phyloP scores from a whole-genome alignment of 2,797 vertebrate genomes.

The Pantherophis alleghaniensis region DNA sequence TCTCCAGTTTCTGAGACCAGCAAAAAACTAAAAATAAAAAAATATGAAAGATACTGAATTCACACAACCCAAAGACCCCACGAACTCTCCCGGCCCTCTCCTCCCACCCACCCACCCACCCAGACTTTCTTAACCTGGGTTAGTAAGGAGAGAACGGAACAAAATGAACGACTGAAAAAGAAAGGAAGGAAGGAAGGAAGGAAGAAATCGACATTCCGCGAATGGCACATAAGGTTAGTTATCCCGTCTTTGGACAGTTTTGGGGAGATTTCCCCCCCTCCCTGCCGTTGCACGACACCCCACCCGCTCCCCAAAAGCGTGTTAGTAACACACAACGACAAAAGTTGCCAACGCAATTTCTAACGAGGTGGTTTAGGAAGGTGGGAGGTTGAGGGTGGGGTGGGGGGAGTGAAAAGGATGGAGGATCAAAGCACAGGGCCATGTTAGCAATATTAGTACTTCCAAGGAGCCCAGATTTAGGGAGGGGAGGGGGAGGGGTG shows the following conservation, averaged over 20 bases:
- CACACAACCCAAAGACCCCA: not conserved
- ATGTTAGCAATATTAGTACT: constrained; percentile 63
- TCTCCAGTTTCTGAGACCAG: constrained; percentile 29
- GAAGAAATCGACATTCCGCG: constrained; percentile 87
- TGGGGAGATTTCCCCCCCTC: not conserved
- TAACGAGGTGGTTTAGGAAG: constrained; percentile 53
- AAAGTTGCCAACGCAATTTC: constrained; percentile 60
- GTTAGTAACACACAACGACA: constrained; percentile 71
- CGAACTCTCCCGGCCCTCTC: not conserved
- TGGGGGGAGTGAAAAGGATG: constrained; percentile 46
- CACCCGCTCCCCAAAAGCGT: constrained; percentile 48
- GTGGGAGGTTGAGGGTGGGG: constrained; percentile 26
- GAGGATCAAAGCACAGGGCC: constrained; percentile 35
- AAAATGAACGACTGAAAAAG: constrained; percentile 68
- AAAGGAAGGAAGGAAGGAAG: constrained; percentile 46
- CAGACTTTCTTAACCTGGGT: constrained; percentile 70
- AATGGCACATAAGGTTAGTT: constrained; percentile 86
- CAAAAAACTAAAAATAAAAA: not conserved
- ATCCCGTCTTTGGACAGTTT: constrained; percentile 44
- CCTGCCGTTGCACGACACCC: not conserved
- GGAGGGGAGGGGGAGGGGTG: not conserved
- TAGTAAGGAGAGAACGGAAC: constrained; percentile 76
- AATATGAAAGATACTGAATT: constrained; percentile 17
- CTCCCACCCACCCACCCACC: constrained; percentile 10
- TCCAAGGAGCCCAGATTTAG: constrained; percentile 27